phyloP scores from a whole-genome alignment of 2,888 invertebrate genomes.

The Nomada fabriciana region DNA sequence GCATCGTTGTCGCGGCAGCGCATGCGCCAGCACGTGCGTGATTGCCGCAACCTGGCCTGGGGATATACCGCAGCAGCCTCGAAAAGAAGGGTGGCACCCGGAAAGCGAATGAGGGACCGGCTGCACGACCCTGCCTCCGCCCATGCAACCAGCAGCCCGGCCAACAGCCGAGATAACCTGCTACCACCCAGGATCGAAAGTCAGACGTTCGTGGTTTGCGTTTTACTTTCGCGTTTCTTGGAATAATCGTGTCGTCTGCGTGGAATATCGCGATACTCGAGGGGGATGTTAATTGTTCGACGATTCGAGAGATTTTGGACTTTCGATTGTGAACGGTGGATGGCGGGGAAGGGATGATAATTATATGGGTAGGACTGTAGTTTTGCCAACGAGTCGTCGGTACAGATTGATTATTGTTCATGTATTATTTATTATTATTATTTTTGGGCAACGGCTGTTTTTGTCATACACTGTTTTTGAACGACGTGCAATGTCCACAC shows the following conservation, averaged over 20 bases:
- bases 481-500: background rate
- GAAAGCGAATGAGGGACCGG: conserved; percentile 81
- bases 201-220: conserved; percentile 44
- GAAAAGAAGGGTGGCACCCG: conserved; percentile 80
- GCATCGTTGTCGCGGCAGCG: conserved; percentile 59
- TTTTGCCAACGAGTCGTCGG: no score
- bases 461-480: background rate
- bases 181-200: conserved; percentile 66
- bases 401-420: no score
- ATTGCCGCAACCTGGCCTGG: conserved; percentile 66
- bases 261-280: background rate
- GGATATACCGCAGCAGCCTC: conserved; percentile 66
- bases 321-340: no score
- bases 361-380: no score
- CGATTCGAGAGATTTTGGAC: background rate
- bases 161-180: conserved; percentile 68
- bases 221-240: conserved; percentile 16
- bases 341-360: no score
- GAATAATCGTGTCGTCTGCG: background rate
- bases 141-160: conserved; percentile 75
- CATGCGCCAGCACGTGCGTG: conserved; percentile 74
- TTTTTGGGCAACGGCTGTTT: background rate
- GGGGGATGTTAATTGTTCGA: background rate
- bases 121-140: conserved; percentile 80
- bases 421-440: no score